These are phyloP conservation scores for Steinernema hermaphroditum DNA, from an alignment of 2,888 invertebrate species.

Conservation along the genomic window DNA sequence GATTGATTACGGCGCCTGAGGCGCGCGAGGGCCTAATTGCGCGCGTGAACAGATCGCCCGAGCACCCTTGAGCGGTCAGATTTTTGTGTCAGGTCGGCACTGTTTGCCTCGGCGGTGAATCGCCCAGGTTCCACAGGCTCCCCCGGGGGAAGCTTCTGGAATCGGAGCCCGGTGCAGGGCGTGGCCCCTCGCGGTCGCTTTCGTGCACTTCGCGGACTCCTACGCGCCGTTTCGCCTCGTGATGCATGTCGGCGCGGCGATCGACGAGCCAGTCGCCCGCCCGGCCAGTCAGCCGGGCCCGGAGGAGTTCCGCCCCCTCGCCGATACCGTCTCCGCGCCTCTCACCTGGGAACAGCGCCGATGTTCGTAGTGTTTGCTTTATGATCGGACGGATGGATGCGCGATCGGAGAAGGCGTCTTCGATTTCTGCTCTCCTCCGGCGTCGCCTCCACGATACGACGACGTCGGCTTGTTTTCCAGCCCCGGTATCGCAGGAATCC, in stretches of 20 bases:
- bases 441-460: constrained; percentile 1
- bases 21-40: constrained; percentile 26
- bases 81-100: constrained; percentile 24
- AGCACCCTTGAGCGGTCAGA: constrained; percentile 22
- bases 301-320: constrained; percentile 1
- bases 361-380: constrained; percentile 26
- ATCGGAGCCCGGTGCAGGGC: background rate
- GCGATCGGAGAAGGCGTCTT: constrained; percentile 30
- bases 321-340: constrained; percentile 21
- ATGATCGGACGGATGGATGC: constrained; percentile 19
- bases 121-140: background rate
- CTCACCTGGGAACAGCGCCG: constrained; percentile 21
- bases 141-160: background rate
- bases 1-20: constrained; percentile 27
- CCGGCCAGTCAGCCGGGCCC: constrained; percentile 14
- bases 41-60: background rate
- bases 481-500: constrained; percentile 14
- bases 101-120: constrained; percentile 20
- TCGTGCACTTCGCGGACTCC: constrained; percentile 22
- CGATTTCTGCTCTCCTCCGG: constrained; percentile 28
- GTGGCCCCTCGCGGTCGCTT: background rate
- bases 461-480: constrained; percentile 26
- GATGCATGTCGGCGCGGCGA: constrained; percentile 10
- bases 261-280: background rate
- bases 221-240: constrained; percentile 13